Conservation (phyloP, 2,113 vertebrate species). For the Elgaria multicarinata region DNA sequence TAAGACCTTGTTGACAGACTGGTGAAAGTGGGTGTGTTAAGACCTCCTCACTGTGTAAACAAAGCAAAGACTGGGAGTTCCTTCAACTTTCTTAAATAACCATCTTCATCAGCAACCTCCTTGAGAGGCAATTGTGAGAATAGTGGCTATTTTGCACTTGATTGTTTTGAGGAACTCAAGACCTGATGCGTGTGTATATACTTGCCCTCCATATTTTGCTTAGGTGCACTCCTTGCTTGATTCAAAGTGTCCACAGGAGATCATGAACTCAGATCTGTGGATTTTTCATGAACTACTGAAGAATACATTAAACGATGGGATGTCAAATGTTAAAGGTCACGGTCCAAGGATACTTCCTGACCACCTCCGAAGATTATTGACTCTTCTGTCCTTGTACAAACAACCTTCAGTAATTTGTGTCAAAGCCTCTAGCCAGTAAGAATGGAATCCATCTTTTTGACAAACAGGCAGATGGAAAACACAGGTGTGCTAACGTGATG, state of each 20-base stretch:
- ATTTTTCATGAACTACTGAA: constrained; percentile 35
- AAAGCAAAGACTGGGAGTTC: constrained; percentile 67
- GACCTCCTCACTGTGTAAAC: constrained; percentile 68
- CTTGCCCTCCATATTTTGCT: constrained; percentile 55
- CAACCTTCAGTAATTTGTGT: constrained; percentile 37
- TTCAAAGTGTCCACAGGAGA: constrained; percentile 32
- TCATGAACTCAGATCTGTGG: constrained; percentile 43
- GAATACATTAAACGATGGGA: constrained; percentile 52
- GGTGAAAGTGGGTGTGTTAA: constrained; percentile 65
- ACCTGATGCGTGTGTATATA: constrained; percentile 41
- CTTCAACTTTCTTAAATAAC: constrained; percentile 57
- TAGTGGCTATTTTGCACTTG: constrained; percentile 70
- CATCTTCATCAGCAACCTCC: constrained; percentile 41
- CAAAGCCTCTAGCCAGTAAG: constrained; percentile 26
- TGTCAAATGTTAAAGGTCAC: constrained; percentile 44
- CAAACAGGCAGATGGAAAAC: not conserved
- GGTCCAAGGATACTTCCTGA: constrained; percentile 43
- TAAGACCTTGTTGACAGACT: constrained; percentile 69
- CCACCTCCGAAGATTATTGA: constrained; percentile 35
- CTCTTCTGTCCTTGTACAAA: constrained; percentile 37
- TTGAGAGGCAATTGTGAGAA: constrained; percentile 66
- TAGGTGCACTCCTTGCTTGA: constrained; percentile 36
- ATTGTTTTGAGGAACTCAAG: constrained; percentile 69
- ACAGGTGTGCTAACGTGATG: not conserved
- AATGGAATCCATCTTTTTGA: constrained; percentile 62